Percentiles rank a stretch among this genome's conserved stretches.
phyloP scores from a whole-genome alignment of 2,888 invertebrate species.

The Polyommatus iphigenia region DNA sequence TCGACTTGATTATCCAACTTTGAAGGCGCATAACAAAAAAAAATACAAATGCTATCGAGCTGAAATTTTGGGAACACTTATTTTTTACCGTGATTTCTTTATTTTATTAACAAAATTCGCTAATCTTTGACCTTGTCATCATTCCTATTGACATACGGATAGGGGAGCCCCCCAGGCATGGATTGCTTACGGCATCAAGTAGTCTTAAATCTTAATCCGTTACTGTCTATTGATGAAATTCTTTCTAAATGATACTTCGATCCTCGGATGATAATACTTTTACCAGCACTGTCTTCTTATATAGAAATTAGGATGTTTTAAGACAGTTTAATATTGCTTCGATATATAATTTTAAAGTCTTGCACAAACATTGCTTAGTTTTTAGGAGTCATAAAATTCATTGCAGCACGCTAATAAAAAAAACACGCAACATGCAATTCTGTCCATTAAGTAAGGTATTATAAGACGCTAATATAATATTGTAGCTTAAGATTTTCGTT shows the following conservation, averaged over 20 bases:
- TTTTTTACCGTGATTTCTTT: too few species aligned
- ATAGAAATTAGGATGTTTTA: neutral
- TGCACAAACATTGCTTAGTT: slow-evolving; percentile 28
- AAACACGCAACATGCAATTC: slow-evolving; percentile 76
- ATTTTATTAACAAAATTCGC: too few species aligned
- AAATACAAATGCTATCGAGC: too few species aligned
- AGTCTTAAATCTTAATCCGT: too few species aligned
- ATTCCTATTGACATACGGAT: too few species aligned
- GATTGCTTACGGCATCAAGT: too few species aligned
- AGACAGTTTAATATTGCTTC: slow-evolving; percentile 26
- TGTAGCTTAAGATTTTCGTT: slow-evolving; percentile 57
- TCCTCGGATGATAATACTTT: neutral
- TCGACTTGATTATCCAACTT: too few species aligned
- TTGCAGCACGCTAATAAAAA: slow-evolving; percentile 55
- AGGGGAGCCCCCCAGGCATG: too few species aligned
- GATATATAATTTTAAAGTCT: slow-evolving; percentile 34
- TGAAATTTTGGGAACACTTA: too few species aligned
- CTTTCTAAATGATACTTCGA: neutral
- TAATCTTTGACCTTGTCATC: too few species aligned
- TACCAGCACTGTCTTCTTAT: neutral
- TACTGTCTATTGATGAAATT: neutral
- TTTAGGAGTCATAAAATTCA: slow-evolving; percentile 39
- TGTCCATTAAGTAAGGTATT: slow-evolving; percentile 74
- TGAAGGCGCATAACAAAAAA: too few species aligned
- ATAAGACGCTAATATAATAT: slow-evolving; percentile 59